phyloP scores from a whole-genome alignment of 2,888 invertebrate genomes.

The Polia nebulosa region DNA sequence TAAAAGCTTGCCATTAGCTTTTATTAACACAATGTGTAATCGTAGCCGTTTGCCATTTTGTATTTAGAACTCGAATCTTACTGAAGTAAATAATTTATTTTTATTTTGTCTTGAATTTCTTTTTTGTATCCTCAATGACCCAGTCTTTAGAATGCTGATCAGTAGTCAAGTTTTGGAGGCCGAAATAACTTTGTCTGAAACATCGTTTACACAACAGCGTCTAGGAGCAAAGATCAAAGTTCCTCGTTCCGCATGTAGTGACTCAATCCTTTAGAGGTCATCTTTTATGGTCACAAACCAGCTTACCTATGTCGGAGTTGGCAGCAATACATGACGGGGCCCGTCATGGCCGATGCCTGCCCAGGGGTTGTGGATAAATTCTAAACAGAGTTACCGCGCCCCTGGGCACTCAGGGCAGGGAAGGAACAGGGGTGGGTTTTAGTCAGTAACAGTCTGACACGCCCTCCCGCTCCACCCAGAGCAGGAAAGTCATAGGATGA shows the following conservation, averaged over 20 bases:
- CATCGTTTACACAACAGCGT: not conserved
- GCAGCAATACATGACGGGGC: too few relatives aligned
- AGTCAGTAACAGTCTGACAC: too few relatives aligned
- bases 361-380: too few relatives aligned
- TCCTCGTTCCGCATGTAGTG: not conserved
- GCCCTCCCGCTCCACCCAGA: too few relatives aligned
- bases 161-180: not conserved
- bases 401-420: too few relatives aligned
- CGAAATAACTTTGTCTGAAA: not conserved
- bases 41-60: slow-evolving; percentile 56
- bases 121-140: not conserved
- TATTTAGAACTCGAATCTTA: slow-evolving; percentile 53
- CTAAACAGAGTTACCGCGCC: too few relatives aligned
- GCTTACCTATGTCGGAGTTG: not conserved
- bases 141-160: not conserved
- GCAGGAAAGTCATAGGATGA: too few relatives aligned
- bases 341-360: too few relatives aligned
- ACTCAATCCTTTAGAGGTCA: not conserved
- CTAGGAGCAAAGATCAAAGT: too few relatives aligned
- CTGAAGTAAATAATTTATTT: slow-evolving; percentile 67
- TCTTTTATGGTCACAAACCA: not conserved
- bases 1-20: slow-evolving; percentile 67
- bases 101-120: slow-evolving; percentile 31
- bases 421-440: too few relatives aligned
- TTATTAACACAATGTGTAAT: slow-evolving; percentile 63